Evolutionary conservation across 2,797 vertebrate species (phyloP), one percentile per base, ranked within the genome.

Genomic region (Champsocephalus esox): DNA sequence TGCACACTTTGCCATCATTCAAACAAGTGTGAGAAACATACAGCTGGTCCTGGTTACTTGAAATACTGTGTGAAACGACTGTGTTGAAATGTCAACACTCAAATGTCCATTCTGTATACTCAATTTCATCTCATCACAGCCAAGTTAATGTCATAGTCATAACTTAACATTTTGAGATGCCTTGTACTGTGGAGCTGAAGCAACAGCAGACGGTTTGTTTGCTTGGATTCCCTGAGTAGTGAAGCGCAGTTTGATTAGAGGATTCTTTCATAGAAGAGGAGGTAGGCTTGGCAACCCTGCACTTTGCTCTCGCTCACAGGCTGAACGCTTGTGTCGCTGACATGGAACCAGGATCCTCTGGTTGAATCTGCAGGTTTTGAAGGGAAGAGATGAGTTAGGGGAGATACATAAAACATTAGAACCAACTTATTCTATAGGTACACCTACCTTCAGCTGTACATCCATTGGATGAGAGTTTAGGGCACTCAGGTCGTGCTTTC

Each of bases 231-330:
- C 86, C 88, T 86, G 80, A 90, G 86, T 61, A 34, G 28, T 46
- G 66, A 67, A 43, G 73, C 62, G 69, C 62, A 3, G 17, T 46
- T 41, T 3, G 8, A 66, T 89, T 87, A 95, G n/a, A 82, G 79
- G 82, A 97, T 92, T 88, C 95, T 95, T 90, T 99, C 98, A 9
- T 99, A 99, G 89, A 99, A 99, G 13, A 99, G 96, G 87, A 99
- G 97, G 94, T 99, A 99, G 49, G 98, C 98, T 92, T 99, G 98
- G 3, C 96, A 96, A 81, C 91, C 95, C 73, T 97, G 95, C 72
- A 98, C 98, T 94, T 96, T 96, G 6, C 91, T 84, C 61, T 94
- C 89, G 19, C 96, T 91, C 73, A 97, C 96, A 1, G 96, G 93
- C 82, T 97, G 96, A 54, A 99, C 95, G 0, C 95, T 96, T 19